Conservation (phyloP, 2,888 invertebrate species). For the Caprella mutica region DNA sequence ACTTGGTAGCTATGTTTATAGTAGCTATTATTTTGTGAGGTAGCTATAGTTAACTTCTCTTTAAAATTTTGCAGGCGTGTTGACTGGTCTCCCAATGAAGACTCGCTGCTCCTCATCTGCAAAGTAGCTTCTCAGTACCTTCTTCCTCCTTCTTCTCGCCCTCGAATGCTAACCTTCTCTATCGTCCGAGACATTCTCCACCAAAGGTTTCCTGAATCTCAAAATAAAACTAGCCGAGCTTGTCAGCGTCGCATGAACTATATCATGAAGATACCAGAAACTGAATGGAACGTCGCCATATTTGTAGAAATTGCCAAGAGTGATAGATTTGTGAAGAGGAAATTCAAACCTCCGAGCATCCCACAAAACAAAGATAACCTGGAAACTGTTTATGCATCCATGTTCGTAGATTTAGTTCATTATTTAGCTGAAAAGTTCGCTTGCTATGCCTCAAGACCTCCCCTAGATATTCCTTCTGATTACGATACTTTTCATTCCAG, state of each 20-base stretch:
- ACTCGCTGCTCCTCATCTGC: conserved; percentile 55
- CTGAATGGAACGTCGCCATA: conserved; percentile 49
- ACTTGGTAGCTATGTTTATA: conserved; percentile 36
- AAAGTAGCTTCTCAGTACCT: conserved; percentile 47
- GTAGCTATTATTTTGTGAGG: conserved; percentile 35
- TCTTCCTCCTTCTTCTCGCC: conserved; percentile 20
- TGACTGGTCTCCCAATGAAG: conserved; percentile 57
- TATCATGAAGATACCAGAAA: conserved; percentile 50
- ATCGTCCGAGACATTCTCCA: conserved; percentile 39
- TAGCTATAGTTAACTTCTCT: background rate
- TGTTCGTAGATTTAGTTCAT: conserved; percentile 26
- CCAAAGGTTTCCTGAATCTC: conserved; percentile 40
- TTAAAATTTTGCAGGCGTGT: conserved; percentile 40
- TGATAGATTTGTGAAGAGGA: conserved; percentile 44
- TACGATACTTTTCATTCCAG: conserved; percentile 35
- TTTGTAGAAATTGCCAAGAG: conserved; percentile 53
- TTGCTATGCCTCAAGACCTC: conserved; percentile 17
- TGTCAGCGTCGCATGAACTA: conserved; percentile 54
- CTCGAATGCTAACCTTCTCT: conserved; percentile 34
- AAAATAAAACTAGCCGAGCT: conserved; percentile 57
- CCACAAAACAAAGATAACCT: conserved; percentile 18
- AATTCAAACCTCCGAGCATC: conserved; percentile 24
- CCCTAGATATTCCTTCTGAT: conserved; percentile 35
- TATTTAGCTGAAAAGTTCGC: conserved; percentile 23
- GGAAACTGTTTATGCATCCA: conserved; percentile 19